A percentile compares a stretch with the other conserved stretches of the same genome.
Evolutionary conservation across 2,113 vertebrate genomes (phyloP).

Genomic region (Scytalopus superciliaris): DNA sequence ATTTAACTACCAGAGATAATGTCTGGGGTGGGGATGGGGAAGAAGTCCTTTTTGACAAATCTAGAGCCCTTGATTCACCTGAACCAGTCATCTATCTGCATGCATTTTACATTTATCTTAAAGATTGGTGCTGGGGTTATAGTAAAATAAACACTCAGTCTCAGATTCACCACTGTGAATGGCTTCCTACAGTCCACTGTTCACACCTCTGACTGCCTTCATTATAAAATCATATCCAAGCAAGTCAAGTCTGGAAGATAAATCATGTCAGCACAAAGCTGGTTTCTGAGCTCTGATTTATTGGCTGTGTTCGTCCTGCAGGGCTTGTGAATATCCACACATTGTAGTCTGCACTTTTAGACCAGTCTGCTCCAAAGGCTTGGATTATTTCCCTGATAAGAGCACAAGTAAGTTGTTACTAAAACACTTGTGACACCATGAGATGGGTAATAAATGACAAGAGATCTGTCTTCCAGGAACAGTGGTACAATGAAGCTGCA

Average conservation of each 20-base stretch:
- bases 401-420: neutral
- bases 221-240: constrained; percentile 24
- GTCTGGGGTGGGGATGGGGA: neutral
- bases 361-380: neutral
- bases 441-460: neutral
- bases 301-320: neutral
- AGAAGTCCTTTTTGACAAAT: neutral
- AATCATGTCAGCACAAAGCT: constrained; percentile 23
- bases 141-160: neutral
- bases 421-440: neutral
- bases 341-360: neutral
- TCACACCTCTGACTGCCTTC: neutral
- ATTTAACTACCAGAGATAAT: neutral
- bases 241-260: neutral
- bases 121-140: neutral
- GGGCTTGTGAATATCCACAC: neutral
- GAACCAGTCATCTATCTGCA: neutral
- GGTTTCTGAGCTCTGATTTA: constrained; percentile 27
- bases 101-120: neutral
- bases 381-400: constrained; percentile 1
- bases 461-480: neutral
- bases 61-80: neutral
- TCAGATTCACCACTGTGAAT: neutral
- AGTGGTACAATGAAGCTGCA: neutral
- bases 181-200: neutral